Evolutionary conservation across 1,140 invertebrate species (phyloP), one percentile per base, ranked within the genome.

Genomic region (Listronotus bonariensis): DNA sequence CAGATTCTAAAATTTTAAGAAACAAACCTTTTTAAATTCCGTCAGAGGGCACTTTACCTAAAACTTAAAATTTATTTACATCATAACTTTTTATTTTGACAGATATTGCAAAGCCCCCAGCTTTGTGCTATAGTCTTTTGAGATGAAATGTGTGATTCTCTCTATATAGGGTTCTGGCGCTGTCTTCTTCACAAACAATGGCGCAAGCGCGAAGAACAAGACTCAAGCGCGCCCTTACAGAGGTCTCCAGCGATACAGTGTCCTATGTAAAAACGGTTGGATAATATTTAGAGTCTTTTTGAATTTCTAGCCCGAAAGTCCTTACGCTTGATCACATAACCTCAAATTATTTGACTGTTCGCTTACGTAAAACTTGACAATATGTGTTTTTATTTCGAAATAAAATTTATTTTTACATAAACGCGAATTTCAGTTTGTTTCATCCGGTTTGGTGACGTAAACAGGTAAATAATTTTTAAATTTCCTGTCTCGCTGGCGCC

Each of bases 211-310:
- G 91, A 76, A 86, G 91, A 72, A 85, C 89, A 75, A 85, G 88
- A 76, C 86, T 93, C 79, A 86, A 91, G 78, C 86, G 92, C 76
- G 91, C 91, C 74, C 90, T 92, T 82, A 93, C 92, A 78, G 91
- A 93, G 81, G 90, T 90, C 74, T 92, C 90, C 74, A 88, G 89
- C 80, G 91, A 93, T 82, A 91, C 90, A 76, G 88, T 92, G 81
- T 88, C 85, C 84, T 89, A 90, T 86, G 89, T 90, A 82, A 91
- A 89, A 89, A 90, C 89, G 90, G 91, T 92, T 88, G 85, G 71
- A 68, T 63, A 49, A 69, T 68, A 66, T 65, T 67, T 69, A 65
- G 62, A 69, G 40, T 61, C 68, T 58, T 56, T 68, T 68, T 64
- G 60, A 70, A 70, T 68, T 67, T 49, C 54, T 63, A 71, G 57